These are phyloP conservation scores for Drosophila incognita DNA, from an alignment of 2,888 invertebrate species.

Conservation along the genomic window DNA sequence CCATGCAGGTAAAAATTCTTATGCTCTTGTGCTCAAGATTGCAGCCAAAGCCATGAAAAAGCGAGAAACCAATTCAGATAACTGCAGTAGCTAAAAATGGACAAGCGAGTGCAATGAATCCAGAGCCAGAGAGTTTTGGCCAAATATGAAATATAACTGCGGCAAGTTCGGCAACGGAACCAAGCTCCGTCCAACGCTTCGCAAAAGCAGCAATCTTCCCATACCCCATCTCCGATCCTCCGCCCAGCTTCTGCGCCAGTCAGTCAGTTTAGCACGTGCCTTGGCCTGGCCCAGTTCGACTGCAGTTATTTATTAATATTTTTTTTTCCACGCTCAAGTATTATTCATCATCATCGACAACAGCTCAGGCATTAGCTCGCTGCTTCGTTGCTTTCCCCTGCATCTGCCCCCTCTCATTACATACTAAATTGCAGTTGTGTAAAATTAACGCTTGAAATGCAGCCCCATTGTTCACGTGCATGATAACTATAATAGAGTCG, in stretches of 20 bases:
- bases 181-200: conserved; percentile 39
- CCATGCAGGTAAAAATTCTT: conserved; percentile 74
- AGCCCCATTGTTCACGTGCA: conserved; percentile 57
- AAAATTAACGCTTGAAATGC: conserved; percentile 66
- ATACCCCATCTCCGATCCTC: not conserved
- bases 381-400: not conserved
- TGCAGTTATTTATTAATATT: conserved; percentile 8
- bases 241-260: not conserved
- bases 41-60: conserved; percentile 74
- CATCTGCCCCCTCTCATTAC: not conserved
- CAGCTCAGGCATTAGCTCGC: conserved; percentile 51
- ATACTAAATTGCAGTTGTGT: conserved; percentile 49
- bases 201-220: not conserved
- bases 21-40: conserved; percentile 62
- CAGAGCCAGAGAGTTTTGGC: conserved; percentile 34
- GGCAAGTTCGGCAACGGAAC: conserved; percentile 55
- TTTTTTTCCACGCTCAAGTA: conserved; percentile 33
- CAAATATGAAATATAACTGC: conserved; percentile 78
- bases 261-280: conserved; percentile 59
- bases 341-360: conserved; percentile 68
- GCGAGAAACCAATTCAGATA: conserved; percentile 76
- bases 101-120: conserved; percentile 64
- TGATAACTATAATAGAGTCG: conserved; percentile 62
- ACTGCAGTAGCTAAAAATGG: conserved; percentile 57
- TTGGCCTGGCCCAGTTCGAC: conserved; percentile 25